Evolutionary conservation across 2,797 vertebrate genomes (phyloP).

Genomic region (Loriculus beryllinus): DNA sequence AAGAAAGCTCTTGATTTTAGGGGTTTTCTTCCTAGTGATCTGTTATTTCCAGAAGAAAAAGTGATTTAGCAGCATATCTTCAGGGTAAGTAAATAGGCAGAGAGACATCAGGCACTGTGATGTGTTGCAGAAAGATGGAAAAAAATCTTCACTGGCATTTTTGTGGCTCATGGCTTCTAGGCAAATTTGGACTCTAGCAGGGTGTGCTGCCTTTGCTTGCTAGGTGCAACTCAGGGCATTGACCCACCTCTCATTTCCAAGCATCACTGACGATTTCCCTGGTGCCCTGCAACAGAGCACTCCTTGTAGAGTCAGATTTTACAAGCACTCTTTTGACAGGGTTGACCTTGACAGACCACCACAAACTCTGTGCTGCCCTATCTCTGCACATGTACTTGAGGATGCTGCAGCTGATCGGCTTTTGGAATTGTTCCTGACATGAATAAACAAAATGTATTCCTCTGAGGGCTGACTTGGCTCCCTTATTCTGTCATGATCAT

Average conservation of each 20-base stretch:
- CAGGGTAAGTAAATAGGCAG: background rate
- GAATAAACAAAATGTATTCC: background rate
- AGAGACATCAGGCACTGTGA: background rate
- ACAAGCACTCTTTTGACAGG: background rate
- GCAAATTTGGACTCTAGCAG: background rate
- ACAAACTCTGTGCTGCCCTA: background rate
- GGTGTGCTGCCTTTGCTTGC: background rate
- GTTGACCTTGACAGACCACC: background rate
- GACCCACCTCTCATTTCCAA: background rate
- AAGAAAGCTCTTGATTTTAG: background rate
- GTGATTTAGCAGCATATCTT: background rate
- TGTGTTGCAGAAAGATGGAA: background rate
- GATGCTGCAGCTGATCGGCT: background rate
- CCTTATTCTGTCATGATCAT: background rate
- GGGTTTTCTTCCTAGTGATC: background rate
- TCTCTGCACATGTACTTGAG: background rate
- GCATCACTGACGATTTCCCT: background rate
- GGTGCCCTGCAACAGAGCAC: background rate
- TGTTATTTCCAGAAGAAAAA: background rate
- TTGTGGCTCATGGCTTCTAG: background rate
- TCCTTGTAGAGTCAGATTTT: background rate
- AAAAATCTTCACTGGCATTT: background rate
- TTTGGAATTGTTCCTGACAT: background rate
- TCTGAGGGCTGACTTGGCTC: background rate
- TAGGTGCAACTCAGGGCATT: accelerated